A percentile compares a stretch with the other conserved stretches of the same genome.
phyloP scores from a whole-genome alignment of 2,888 invertebrate genomes.

The Cephus pulcher region DNA sequence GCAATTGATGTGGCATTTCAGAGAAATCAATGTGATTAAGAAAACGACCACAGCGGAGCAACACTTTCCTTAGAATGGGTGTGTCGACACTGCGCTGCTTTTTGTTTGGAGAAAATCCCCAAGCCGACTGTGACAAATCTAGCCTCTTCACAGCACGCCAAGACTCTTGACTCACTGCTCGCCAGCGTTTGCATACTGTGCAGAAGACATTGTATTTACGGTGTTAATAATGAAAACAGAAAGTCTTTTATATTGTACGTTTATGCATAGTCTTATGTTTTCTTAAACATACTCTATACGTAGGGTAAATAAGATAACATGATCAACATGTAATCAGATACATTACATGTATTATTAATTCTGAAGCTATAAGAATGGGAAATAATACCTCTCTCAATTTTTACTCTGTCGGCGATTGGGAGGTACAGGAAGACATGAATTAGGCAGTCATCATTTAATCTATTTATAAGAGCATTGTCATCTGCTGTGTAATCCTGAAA shows the following conservation, averaged over 20 bases:
- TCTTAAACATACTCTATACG: neutral
- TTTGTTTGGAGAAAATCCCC: constrained; percentile 35
- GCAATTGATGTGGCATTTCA: constrained; percentile 67
- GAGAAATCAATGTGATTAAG: constrained; percentile 69
- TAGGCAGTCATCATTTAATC: constrained; percentile 71
- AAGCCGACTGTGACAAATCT: constrained; percentile 43
- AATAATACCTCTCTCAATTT: constrained; percentile 67
- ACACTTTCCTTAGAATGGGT: constrained; percentile 68
- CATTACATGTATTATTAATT: neutral
- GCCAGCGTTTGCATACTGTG: constrained; percentile 71
- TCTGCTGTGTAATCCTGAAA: constrained; percentile 24
- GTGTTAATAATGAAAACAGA: neutral
- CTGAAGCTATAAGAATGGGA: neutral
- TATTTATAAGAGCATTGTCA: constrained; percentile 60
- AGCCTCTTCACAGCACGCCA: constrained; percentile 64
- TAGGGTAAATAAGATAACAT: too few species aligned
- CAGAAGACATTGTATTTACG: neutral
- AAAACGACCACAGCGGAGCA: constrained; percentile 68
- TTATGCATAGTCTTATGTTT: neutral
- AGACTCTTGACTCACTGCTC: constrained; percentile 68
- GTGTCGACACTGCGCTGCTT: constrained; percentile 59
- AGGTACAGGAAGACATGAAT: constrained; percentile 69
- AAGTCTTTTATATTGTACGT: neutral
- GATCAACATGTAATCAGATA: neutral
- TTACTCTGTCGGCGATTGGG: constrained; percentile 69